Conservation (phyloP, 2,888 invertebrate genomes). For the Spisula subtruncata region DNA sequence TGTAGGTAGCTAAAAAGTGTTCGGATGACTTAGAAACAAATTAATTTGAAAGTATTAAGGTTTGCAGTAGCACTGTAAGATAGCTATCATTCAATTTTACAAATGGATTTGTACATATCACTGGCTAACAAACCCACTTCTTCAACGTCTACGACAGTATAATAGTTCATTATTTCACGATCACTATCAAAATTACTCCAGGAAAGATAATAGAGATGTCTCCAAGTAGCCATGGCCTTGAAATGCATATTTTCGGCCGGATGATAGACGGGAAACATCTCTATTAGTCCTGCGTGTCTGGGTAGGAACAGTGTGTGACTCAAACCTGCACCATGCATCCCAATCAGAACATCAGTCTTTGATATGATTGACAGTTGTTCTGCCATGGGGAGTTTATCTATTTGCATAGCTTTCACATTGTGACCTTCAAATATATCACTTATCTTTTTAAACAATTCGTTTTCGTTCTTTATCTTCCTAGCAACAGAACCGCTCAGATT, state of each 20-base stretch:
- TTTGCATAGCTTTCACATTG: slow-evolving; percentile 79
- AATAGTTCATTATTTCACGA: slow-evolving; percentile 70
- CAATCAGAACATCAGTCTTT: slow-evolving; percentile 85
- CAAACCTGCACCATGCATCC: slow-evolving; percentile 88
- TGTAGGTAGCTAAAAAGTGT: too few species aligned
- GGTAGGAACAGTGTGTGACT: slow-evolving; percentile 86
- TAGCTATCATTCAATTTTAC: too few species aligned
- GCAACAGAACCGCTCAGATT: slow-evolving; percentile 84
- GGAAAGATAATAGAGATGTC: slow-evolving; percentile 81
- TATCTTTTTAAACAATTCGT: slow-evolving; percentile 79
- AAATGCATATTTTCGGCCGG: slow-evolving; percentile 78
- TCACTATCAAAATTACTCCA: slow-evolving; percentile 83
- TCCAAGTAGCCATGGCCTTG: slow-evolving; percentile 84
- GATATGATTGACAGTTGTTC: slow-evolving; percentile 83
- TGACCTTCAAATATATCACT: slow-evolving; percentile 73
- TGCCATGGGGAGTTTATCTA: slow-evolving; percentile 83
- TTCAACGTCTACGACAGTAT: not conserved
- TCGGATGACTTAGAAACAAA: too few species aligned
- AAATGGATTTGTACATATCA: too few species aligned
- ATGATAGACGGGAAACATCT: slow-evolving; percentile 84
- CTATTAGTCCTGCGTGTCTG: slow-evolving; percentile 84
- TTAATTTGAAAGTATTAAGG: too few species aligned
- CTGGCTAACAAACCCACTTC: too few species aligned
- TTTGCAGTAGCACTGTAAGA: too few species aligned
- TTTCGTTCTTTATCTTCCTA: slow-evolving; percentile 86